phyloP scores from a whole-genome alignment of 2,888 invertebrate species.

The Nyleta sp. region DNA sequence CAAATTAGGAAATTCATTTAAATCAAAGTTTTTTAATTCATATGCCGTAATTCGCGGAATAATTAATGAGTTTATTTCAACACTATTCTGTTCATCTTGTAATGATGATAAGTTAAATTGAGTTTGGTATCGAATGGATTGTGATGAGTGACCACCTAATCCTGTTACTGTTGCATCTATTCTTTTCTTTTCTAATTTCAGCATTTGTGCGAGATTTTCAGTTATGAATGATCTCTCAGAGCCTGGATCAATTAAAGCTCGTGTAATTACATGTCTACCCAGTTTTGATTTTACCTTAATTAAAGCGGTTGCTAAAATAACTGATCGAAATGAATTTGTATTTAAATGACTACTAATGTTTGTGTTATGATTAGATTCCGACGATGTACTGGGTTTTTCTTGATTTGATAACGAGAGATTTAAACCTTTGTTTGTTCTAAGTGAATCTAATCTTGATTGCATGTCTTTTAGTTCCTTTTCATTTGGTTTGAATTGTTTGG shows the following conservation, averaged over 20 bases:
- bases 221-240: conserved; percentile 5
- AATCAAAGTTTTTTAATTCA: background rate
- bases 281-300: background rate
- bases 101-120: too few relatives aligned
- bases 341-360: background rate
- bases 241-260: conserved; percentile 3
- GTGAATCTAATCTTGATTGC: too few relatives aligned
- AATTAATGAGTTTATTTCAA: background rate
- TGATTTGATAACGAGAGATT: too few relatives aligned
- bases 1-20: background rate
- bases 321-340: too few relatives aligned
- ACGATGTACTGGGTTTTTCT: too few relatives aligned
- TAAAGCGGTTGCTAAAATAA: background rate
- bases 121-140: too few relatives aligned
- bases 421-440: too few relatives aligned
- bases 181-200: background rate
- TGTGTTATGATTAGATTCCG: too few relatives aligned
- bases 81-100: too few relatives aligned
- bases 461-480: too few relatives aligned
- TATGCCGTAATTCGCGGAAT: background rate
- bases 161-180: background rate
- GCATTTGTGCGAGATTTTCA: background rate
- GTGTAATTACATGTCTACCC: background rate
- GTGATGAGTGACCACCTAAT: too few relatives aligned
- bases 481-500: background rate